Conservation (phyloP, 2,797 vertebrate genomes). For the Amblyraja radiata region DNA sequence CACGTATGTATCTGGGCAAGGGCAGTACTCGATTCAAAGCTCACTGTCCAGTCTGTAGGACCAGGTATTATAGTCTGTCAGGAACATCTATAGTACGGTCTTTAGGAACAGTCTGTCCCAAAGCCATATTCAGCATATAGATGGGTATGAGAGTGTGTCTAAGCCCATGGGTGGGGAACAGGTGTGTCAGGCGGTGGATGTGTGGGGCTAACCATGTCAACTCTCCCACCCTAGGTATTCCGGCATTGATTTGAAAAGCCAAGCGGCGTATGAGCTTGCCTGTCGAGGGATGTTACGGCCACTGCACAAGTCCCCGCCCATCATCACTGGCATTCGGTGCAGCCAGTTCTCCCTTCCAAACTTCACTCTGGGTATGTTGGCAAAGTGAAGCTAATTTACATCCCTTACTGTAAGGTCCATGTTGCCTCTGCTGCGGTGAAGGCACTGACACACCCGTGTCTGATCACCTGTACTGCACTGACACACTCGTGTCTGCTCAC, state of each 20-base stretch:
- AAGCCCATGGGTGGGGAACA: too few relatives aligned
- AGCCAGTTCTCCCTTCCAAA: constrained; percentile 70
- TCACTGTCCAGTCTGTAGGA: too few relatives aligned
- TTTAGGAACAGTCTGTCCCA: too few relatives aligned
- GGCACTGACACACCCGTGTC: too few relatives aligned
- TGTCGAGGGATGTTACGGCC: constrained; percentile 73
- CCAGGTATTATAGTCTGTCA: too few relatives aligned
- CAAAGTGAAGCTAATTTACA: neutral
- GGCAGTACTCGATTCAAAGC: too few relatives aligned
- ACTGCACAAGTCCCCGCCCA: constrained; percentile 70
- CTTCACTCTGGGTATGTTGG: constrained; percentile 76
- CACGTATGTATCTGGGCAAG: constrained; percentile 57
- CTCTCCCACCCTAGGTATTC: constrained; percentile 58
- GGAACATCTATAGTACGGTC: too few relatives aligned
- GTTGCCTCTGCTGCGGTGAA: neutral
- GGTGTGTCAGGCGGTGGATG: too few relatives aligned
- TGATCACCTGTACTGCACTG: too few relatives aligned
- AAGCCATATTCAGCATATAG: too few relatives aligned
- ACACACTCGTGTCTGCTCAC: too few relatives aligned
- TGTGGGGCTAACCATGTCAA: neutral
- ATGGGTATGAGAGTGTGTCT: too few relatives aligned
- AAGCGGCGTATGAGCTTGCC: constrained; percentile 88
- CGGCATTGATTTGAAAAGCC: constrained; percentile 72
- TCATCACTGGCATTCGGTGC: constrained; percentile 74
- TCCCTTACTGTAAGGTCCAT: neutral